Evolutionary conservation across 2,113 vertebrate species (phyloP), one percentile per base, ranked within the genome.

Genomic region (Nematolebias whitei): DNA sequence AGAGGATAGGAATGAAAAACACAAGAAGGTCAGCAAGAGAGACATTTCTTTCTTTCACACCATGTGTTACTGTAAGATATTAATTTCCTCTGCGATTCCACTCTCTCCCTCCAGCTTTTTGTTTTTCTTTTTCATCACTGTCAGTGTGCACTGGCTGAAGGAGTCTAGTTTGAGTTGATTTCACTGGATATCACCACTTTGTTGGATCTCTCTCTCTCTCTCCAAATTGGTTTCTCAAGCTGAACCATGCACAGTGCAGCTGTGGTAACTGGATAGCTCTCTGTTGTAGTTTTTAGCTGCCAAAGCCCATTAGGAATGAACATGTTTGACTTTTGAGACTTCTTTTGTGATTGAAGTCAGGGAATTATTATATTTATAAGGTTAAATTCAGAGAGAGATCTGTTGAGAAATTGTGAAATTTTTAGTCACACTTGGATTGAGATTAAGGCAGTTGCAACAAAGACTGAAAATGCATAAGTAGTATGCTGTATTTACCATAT

Each of bases 41-140:
- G 71, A 79, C 71, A 63, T 85, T 81, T 90, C 82, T 88, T 85
- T 88, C 79, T 87, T 89, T 90, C 80, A 85, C 89, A 80, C 85
- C 82, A 85, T 74, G 80, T 87, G 87, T 79, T 90, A 82, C 74
- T 68, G 60, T 88, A 87, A 87, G 82, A 90, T 84, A 85, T 89
- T 85, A 19, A 90, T 90, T 89, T 89, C 85, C 87, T 87, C 79
- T 81, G 71, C 12, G 43, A 78, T 74, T 80, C 76, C 78, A 72
- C 78, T 69, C 58, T 62, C 59, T 82, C 72, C 63, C 71, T 80
- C 40, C 60, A 68, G 62, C 69, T 64, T 51, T 83, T 82, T 85
- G 84, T 86, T 88, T 85, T 86, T 85, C 79, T 83, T 86, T 85
- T 82, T 63, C 77, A 73, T 85, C 84, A 79, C 65, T 87, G 76